Conservation (phyloP, 2,797 vertebrate species). For the Megaceryle alcyon region DNA sequence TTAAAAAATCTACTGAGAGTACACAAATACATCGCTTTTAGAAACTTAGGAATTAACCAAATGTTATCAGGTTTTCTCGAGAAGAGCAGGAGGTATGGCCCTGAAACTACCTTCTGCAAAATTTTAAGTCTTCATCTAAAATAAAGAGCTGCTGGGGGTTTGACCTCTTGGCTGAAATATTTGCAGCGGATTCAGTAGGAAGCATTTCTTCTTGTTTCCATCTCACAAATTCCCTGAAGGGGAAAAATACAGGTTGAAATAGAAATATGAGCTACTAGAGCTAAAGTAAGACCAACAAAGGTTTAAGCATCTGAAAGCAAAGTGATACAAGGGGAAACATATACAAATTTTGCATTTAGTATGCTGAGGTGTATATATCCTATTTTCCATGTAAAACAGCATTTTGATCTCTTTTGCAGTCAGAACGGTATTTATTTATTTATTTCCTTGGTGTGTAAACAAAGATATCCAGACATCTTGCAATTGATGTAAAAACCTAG, state of each 20-base stretch:
- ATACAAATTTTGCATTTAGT: neutral
- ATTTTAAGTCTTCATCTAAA: neutral
- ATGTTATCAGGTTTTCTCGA: neutral
- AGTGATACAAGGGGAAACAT: neutral
- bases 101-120: neutral
- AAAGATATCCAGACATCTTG: neutral
- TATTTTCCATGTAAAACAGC: neutral
- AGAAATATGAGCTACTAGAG: neutral
- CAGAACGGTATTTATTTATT: neutral
- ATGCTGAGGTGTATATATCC: neutral
- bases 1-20: neutral
- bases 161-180: neutral
- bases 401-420: neutral
- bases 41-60: neutral
- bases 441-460: neutral
- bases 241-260: neutral
- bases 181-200: neutral
- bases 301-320: constrained; percentile 1
- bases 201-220: neutral
- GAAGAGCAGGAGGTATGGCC: neutral
- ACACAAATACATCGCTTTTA: neutral
- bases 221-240: neutral
- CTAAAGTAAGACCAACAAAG: neutral
- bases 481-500: neutral
- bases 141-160: neutral